Base-by-base conservation (phyloP, 2,888 invertebrate species). In the Thumatha senex region DNA sequence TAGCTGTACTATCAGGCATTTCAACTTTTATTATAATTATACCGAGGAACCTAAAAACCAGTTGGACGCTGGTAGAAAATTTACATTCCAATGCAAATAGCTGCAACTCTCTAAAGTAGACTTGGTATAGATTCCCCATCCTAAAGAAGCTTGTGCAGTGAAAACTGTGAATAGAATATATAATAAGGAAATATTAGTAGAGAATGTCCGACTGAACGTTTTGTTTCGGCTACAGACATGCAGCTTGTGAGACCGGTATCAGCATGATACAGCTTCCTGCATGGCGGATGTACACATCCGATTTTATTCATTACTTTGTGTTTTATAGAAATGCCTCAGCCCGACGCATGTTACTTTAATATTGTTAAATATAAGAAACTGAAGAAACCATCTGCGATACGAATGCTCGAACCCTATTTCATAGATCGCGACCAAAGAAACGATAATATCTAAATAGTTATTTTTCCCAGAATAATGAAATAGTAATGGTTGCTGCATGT, bases 221-320 rank as follows among this genome's bases (percentile, higher is more conserved):
- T 60, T 56, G 35, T 66, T 63, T 60, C 67, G 62, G 56, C 60
- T 69, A 56, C 63, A 63, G 54, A 81, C 82, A 83, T 83, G 82
- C 82, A 76, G 82, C 82, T 82, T 83, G 72, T 78, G 76, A 64
- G 76, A 80, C 75, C 75, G 74, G 82, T 82, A 84, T 80, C 82
- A 89, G 91, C 91, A 91, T 91, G 91, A 84, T 78, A 83, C 84
- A 84, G 91, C 91, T 91, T 91, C 79, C 82, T 89, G 91, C 91
- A 91, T 91, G 91, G 89, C 89, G 87, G 88, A 89, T 84, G 76
- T 81, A 69, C 80, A 72, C 78, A 82, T 88, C 88, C 88, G 80
- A 78, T 84, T 90, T 86, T 82, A 82, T 84, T 80, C 62, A 80
- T 83, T 82, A 78, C 77, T 88, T 86, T 84, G 74, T 89, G 87